phyloP scores from a whole-genome alignment of 1,140 invertebrate genomes.

The Drosophila eugracilis region DNA sequence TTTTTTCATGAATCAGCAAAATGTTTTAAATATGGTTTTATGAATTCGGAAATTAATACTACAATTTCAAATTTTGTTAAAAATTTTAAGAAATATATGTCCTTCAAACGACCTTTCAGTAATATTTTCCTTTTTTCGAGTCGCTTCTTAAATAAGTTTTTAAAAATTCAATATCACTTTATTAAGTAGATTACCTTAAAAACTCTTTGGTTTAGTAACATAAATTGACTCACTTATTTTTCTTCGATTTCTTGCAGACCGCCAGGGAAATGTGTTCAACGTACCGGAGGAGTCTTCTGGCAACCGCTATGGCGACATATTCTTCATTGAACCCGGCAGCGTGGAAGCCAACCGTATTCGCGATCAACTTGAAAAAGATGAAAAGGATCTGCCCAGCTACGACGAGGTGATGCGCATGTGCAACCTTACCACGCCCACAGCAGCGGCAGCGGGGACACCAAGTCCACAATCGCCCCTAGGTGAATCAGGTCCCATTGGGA shows the following conservation, averaged over 20 bases:
- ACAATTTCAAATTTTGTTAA: background rate
- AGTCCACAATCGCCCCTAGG: conserved; percentile 5
- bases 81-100: background rate
- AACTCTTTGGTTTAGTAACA: too few species aligned
- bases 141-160: background rate
- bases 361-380: conserved; percentile 78
- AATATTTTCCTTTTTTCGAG: too few species aligned
- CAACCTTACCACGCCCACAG: conserved; percentile 66
- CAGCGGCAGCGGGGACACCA: conserved; percentile 32
- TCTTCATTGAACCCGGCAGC: conserved; percentile 73
- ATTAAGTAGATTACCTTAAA: background rate
- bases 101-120: background rate
- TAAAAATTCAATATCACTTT: background rate
- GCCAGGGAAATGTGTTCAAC: conserved; percentile 66
- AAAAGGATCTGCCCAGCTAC: conserved; percentile 80
- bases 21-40: too few species aligned
- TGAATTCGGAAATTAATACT: too few species aligned
- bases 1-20: too few species aligned
- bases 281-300: conserved; percentile 46
- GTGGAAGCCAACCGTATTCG: conserved; percentile 76
- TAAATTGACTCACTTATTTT: background rate
- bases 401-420: conserved; percentile 84
- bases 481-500: conserved; percentile 43
- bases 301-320: conserved; percentile 71
- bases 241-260: conserved; percentile 62